Evolutionary conservation across 2,888 invertebrate genomes (phyloP).

Genomic region (Amiota communis): DNA sequence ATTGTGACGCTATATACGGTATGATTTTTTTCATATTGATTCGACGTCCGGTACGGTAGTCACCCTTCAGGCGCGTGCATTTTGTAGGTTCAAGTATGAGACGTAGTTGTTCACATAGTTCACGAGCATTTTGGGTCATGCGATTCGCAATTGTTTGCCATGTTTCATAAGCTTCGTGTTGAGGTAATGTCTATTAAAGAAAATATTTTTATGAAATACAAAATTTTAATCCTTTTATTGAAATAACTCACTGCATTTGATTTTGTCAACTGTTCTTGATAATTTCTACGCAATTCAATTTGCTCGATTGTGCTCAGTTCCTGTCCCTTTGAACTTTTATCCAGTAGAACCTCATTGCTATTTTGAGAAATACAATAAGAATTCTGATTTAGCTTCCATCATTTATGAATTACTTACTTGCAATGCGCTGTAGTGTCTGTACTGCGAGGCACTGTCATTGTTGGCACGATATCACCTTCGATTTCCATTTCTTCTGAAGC

Average conservation of each 20-base stretch:
- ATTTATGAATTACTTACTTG: conserved; percentile 71
- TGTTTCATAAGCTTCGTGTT: conserved; percentile 67
- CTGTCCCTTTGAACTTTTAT: conserved; percentile 57
- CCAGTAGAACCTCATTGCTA: conserved; percentile 68
- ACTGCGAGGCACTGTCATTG: conserved; percentile 80
- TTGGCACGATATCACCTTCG: conserved; percentile 83
- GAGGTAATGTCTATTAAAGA: conserved; percentile 53
- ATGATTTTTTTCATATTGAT: conserved; percentile 98
- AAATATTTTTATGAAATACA: neutral
- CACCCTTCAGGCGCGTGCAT: conserved; percentile 92
- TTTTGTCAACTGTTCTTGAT: conserved; percentile 66
- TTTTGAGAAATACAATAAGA: neutral
- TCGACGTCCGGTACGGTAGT: conserved; percentile 95
- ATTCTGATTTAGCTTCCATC: neutral
- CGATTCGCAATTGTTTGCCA: conserved; percentile 72
- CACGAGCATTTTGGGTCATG: conserved; percentile 79
- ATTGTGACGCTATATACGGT: conserved; percentile 98
- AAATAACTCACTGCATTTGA: conserved; percentile 55
- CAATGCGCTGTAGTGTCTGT: conserved; percentile 86
- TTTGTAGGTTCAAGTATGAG: conserved; percentile 96
- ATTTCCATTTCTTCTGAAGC: conserved; percentile 76
- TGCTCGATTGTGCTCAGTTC: conserved; percentile 64
- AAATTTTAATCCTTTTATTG: neutral
- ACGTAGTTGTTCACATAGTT: conserved; percentile 93
- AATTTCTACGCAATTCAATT: conserved; percentile 67